Evolutionary conservation across 2,797 vertebrate genomes (phyloP).

Genomic region (Psittacula echo): DNA sequence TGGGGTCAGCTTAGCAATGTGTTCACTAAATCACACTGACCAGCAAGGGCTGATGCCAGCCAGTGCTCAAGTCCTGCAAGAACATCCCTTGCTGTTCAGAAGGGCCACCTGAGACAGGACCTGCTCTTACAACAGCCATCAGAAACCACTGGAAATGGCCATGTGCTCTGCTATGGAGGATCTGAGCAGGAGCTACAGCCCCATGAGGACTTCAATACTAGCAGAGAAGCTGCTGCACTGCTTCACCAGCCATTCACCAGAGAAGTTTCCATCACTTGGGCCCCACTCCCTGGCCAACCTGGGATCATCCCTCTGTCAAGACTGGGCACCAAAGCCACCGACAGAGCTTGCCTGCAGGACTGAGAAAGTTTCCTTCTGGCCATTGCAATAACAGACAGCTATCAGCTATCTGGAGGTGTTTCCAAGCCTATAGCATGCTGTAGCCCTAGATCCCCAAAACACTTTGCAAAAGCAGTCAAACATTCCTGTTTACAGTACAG

Average conservation of each 20-base stretch:
- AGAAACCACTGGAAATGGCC: neutral
- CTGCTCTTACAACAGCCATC: neutral
- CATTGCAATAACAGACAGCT: neutral
- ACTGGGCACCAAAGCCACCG: neutral
- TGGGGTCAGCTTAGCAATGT: neutral
- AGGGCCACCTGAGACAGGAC: neutral
- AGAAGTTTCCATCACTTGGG: rapidly evolving
- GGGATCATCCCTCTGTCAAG: neutral
- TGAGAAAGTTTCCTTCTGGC: neutral
- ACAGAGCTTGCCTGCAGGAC: neutral
- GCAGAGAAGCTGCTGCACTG: neutral
- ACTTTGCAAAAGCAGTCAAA: neutral
- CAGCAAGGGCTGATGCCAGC: neutral
- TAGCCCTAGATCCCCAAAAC: neutral
- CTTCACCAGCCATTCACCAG: neutral
- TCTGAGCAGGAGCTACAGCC: neutral
- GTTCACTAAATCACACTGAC: neutral
- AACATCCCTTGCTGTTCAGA: neutral
- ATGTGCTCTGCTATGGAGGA: neutral
- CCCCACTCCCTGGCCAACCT: neutral
- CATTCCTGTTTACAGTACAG: neutral
- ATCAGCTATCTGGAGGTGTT: neutral
- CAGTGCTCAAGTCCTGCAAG: neutral
- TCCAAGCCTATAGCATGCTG: neutral
- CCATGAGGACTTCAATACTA: neutral